A percentile compares a stretch with the other conserved stretches of the same genome.
These are phyloP conservation scores for Prochilodus magdalenae DNA, from an alignment of 2,113 vertebrate species.

Conservation along the genomic window DNA sequence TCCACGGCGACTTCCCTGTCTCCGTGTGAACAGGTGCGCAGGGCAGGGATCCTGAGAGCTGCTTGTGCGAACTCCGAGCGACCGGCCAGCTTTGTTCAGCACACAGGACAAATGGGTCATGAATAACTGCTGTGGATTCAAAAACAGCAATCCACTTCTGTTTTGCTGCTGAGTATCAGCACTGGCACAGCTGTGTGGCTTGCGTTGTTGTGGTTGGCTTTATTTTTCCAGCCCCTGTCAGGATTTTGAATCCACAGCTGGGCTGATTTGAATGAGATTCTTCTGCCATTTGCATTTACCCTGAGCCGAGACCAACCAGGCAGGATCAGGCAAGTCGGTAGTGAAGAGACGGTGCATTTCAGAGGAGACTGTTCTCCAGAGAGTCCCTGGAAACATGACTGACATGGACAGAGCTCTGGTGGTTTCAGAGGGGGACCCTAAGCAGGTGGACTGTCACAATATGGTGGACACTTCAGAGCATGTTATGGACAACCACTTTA, in stretches of 20 bases:
- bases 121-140: slow-evolving; percentile 5
- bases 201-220: neutral
- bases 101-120: slow-evolving; percentile 18
- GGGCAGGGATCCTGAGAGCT: slow-evolving; percentile 52
- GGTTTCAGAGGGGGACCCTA: slow-evolving; percentile 48
- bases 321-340: slow-evolving; percentile 6
- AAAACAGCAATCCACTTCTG: neutral
- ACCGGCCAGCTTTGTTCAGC: neutral
- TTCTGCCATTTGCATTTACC: slow-evolving; percentile 33
- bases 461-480: slow-evolving; percentile 62
- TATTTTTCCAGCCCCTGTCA: neutral
- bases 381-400: slow-evolving; percentile 45
- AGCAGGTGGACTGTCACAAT: slow-evolving; percentile 57
- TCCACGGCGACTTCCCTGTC: slow-evolving; percentile 70
- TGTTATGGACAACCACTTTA: neutral
- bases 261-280: slow-evolving; percentile 40
- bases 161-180: neutral
- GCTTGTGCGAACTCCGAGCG: slow-evolving; percentile 32
- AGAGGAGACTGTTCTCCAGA: slow-evolving; percentile 21
- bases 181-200: neutral
- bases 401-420: slow-evolving; percentile 64
- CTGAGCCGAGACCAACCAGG: slow-evolving; percentile 20
- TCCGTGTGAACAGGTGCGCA: slow-evolving; percentile 70
- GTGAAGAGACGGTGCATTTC: neutral
- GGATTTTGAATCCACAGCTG: slow-evolving; percentile 1